Evolutionary conservation across 2,113 vertebrate species (phyloP).

Genomic region (Callipepla squamata): DNA sequence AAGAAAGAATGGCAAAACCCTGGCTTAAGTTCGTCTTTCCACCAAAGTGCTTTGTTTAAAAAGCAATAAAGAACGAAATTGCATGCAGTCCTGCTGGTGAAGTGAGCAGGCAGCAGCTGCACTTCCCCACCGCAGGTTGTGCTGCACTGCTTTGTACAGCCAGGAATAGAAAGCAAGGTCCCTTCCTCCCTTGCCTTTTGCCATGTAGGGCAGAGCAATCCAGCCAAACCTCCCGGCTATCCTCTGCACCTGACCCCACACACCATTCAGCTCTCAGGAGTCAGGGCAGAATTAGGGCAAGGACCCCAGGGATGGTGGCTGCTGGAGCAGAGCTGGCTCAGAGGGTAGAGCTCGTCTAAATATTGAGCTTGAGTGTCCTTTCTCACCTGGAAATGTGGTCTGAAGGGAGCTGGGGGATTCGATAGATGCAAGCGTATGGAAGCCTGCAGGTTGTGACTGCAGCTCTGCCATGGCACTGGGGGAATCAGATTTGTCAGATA

Average conservation of each 20-base stretch:
- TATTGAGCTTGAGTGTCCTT: slow-evolving; percentile 22
- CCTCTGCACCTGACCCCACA: slow-evolving; percentile 32
- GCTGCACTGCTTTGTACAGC: neutral
- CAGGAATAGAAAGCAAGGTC: slow-evolving; percentile 50
- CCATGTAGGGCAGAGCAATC: slow-evolving; percentile 51
- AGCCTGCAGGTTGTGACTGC: neutral
- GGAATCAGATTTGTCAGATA: neutral
- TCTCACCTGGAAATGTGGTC: slow-evolving; percentile 10
- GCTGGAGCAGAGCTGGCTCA: neutral
- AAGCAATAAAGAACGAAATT: neutral
- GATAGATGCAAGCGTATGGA: neutral
- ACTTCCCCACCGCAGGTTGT: neutral
- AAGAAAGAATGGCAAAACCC: slow-evolving; percentile 9
- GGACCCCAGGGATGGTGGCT: neutral
- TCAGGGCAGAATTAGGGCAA: slow-evolving; percentile 59
- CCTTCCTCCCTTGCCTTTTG: slow-evolving; percentile 35
- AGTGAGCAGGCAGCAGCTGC: neutral
- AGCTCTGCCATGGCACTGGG: neutral
- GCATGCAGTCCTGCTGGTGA: neutral
- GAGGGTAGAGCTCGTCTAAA: neutral
- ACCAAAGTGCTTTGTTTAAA: neutral
- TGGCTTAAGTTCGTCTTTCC: neutral
- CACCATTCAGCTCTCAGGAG: slow-evolving; percentile 11
- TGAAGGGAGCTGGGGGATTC: neutral
- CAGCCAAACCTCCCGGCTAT: neutral